phyloP scores from a whole-genome alignment of 2,888 invertebrate species.

The Prenolepis imparis region DNA sequence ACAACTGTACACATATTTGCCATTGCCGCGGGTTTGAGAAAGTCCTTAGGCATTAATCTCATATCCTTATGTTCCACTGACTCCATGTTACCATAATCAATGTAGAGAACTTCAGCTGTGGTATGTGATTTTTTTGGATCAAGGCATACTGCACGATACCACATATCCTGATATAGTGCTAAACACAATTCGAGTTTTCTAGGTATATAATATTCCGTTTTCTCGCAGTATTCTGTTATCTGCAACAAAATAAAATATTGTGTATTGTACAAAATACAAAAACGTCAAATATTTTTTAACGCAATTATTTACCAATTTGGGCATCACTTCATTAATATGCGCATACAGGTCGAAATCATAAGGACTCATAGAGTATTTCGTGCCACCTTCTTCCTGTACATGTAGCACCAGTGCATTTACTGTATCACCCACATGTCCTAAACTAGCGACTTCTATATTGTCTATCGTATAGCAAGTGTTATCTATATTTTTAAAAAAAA shows the following conservation, averaged over 20 bases:
- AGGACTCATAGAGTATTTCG: slow-evolving; percentile 71
- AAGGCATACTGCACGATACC: slow-evolving; percentile 82
- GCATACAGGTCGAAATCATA: slow-evolving; percentile 71
- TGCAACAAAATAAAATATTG: slow-evolving; percentile 57
- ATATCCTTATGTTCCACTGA: slow-evolving; percentile 79
- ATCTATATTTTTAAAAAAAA: slow-evolving; percentile 58
- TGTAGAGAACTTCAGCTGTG: slow-evolving; percentile 77
- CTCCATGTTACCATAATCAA: slow-evolving; percentile 83
- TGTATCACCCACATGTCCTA: slow-evolving; percentile 76
- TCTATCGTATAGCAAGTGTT: slow-evolving; percentile 71
- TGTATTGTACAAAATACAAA: slow-evolving; percentile 5
- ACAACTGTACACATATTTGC: slow-evolving; percentile 75
- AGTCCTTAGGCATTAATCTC: slow-evolving; percentile 82
- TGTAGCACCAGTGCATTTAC: slow-evolving; percentile 65
- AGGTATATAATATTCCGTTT: slow-evolving; percentile 80
- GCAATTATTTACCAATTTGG: slow-evolving; percentile 67
- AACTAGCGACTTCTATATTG: slow-evolving; percentile 66
- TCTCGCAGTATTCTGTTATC: slow-evolving; percentile 79
- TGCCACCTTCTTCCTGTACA: slow-evolving; percentile 37
- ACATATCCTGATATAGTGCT: slow-evolving; percentile 77
- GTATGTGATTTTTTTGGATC: slow-evolving; percentile 62
- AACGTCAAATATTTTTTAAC: neutral
- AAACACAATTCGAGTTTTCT: slow-evolving; percentile 82
- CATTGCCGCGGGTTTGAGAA: slow-evolving; percentile 74
- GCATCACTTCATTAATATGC: slow-evolving; percentile 74